phyloP scores from a whole-genome alignment of 1,140 invertebrate species.

The Cepaea nemoralis region DNA sequence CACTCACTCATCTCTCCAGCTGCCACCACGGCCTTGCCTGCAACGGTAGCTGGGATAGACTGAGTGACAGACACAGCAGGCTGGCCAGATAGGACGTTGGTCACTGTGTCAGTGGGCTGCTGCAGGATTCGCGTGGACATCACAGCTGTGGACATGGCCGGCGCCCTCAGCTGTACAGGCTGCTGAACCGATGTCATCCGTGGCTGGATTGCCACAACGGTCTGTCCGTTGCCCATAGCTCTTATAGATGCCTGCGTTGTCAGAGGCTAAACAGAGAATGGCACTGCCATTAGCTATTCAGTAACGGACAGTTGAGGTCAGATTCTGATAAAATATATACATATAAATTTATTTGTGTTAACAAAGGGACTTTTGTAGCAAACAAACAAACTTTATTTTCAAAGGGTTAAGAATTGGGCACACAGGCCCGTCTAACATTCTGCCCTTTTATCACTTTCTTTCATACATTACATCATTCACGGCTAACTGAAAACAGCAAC shows the following conservation, averaged over 20 bases:
- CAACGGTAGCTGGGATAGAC: background rate
- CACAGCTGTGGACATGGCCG: constrained; percentile 21
- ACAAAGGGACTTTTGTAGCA: too few relatives aligned
- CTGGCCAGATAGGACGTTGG: background rate
- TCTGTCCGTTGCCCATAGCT: background rate
- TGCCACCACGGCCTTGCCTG: background rate
- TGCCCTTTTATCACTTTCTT: too few relatives aligned
- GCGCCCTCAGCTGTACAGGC: background rate
- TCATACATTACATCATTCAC: too few relatives aligned
- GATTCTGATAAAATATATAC: too few relatives aligned
- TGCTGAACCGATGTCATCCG: constrained; percentile 9
- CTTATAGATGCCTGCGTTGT: constrained; percentile 22
- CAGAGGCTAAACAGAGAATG: constrained; percentile 20
- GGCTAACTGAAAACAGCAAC: too few relatives aligned
- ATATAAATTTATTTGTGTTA: too few relatives aligned
- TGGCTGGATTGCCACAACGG: constrained; percentile 32
- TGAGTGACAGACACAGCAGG: background rate
- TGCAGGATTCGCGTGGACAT: background rate
- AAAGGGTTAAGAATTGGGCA: too few relatives aligned
- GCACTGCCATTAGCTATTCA: too few relatives aligned
- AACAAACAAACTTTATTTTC: too few relatives aligned
- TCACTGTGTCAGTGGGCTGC: background rate
- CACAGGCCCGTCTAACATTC: too few relatives aligned
- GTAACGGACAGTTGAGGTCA: too few relatives aligned
- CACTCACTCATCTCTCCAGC: constrained; percentile 34